A percentile compares a stretch with the other conserved stretches of the same genome.
phyloP scores from a whole-genome alignment of 2,888 invertebrate genomes.

The Alloplasta piceator region DNA sequence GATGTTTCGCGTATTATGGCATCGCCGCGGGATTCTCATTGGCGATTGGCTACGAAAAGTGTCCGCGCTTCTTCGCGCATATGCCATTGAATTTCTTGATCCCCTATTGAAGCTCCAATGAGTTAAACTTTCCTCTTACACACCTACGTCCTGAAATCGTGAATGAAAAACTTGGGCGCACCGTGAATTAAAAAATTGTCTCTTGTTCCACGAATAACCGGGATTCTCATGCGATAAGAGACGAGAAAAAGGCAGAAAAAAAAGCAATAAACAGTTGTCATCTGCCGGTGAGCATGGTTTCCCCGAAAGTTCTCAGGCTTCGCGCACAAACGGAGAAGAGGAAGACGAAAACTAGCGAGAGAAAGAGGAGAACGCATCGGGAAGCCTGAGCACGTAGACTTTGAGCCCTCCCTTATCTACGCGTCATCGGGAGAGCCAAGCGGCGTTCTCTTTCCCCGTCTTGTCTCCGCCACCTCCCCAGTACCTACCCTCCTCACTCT shows the following conservation, averaged over 20 bases:
- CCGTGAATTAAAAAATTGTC: constrained; percentile 27
- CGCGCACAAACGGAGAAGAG: constrained; percentile 20
- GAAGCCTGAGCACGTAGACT: constrained; percentile 82
- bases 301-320: constrained; percentile 82
- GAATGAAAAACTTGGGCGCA: constrained; percentile 15
- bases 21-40: constrained; percentile 9
- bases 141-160: constrained; percentile 4
- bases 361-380: constrained; percentile 74
- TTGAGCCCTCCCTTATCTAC: constrained; percentile 82
- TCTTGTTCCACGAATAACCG: constrained; percentile 18
- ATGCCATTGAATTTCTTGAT: neutral
- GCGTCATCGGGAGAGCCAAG: constrained; percentile 79
- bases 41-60: constrained; percentile 47
- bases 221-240: constrained; percentile 42
- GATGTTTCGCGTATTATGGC: constrained; percentile 53
- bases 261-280: constrained; percentile 62
- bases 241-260: constrained; percentile 16
- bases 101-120: constrained; percentile 1
- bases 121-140: neutral
- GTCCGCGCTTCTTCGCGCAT: too few relatives aligned
- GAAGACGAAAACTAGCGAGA: constrained; percentile 9
- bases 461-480: constrained; percentile 55
- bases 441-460: constrained; percentile 61
- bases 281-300: constrained; percentile 68
- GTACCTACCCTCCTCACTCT: constrained; percentile 63